Evolutionary conservation across 2,797 vertebrate genomes (phyloP), one percentile per base, ranked within the genome.

Genomic region (Acridotheres tristis): DNA sequence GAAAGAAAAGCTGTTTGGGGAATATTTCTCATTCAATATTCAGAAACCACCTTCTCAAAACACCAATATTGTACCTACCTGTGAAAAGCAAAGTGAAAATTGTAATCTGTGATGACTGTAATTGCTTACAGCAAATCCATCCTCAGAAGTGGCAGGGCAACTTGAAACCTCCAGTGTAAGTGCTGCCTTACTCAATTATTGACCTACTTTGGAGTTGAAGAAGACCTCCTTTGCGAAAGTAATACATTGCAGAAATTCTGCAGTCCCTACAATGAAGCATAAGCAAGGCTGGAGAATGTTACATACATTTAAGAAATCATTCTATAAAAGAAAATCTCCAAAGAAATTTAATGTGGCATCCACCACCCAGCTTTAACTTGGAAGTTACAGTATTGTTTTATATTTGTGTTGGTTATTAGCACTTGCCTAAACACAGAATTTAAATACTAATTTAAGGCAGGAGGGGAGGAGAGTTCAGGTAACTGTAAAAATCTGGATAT

Each of bases 21-120:
- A 94, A 73, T 90, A 89, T 88, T 95, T 87, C 75, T 95, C 45
- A 88, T 94, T 85, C 61, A 80, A 54, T 89, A 91, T 94, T 89
- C 68, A 87, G 68, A 88, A 90, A 86, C 30, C 42, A 71, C 57
- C 32, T 86, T 84, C 72, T 92, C 61, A 50, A 76, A 89, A 63
- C 25, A 88, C 65, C 34, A 83, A 85, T 81, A 63, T 77, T 79
- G 47, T 91, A 74, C 38, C 15, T 79, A 89, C 38, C 79, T 91
- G 75, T 78, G 85, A 94, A 95, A 93, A 93, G 43, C 63, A 85
- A 95, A 94, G 40, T 76, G 72, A 87, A 89, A 94, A 82, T 77
- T 89, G 23, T 84, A 59, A 87, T 82, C 55, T 87, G 13, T 51
- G 63, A 45, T 85, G 81, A 76, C 67, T 75, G 50, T 81, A 94